A percentile compares a stretch with the other conserved stretches of the same genome.
phyloP scores from a whole-genome alignment of 1,140 invertebrate genomes.

The Caenorhabditis latens region DNA sequence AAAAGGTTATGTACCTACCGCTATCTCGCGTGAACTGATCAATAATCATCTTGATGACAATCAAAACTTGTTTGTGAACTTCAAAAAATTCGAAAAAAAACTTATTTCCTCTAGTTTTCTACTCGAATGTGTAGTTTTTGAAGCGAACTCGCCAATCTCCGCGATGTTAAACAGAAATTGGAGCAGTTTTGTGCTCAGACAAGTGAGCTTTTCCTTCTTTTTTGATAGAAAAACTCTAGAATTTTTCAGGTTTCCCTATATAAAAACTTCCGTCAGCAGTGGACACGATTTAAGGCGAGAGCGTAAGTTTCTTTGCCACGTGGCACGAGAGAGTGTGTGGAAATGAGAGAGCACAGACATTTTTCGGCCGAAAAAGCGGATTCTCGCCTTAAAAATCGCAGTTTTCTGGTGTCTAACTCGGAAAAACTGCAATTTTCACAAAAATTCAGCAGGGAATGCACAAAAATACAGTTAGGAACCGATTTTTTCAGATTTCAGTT shows the following conservation, averaged over 20 bases:
- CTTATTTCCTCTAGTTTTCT: constrained; percentile 30
- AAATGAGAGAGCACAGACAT: too few relatives aligned
- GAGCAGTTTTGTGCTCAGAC: constrained; percentile 32
- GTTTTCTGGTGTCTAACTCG: too few relatives aligned
- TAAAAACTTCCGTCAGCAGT: constrained; percentile 30
- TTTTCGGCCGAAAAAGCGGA: too few relatives aligned
- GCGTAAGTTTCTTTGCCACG: not conserved
- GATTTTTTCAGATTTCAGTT: too few relatives aligned
- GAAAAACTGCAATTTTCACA: too few relatives aligned
- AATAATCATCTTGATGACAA: not conserved
- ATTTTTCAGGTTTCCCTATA: constrained; percentile 11
- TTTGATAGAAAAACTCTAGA: not conserved
- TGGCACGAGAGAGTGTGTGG: too few relatives aligned
- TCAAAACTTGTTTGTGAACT: not conserved
- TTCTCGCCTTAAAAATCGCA: too few relatives aligned
- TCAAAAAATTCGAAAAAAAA: too few relatives aligned
- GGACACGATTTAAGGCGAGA: constrained; percentile 18
- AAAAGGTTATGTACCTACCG: not conserved
- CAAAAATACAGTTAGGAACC: too few relatives aligned
- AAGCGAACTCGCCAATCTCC: not conserved
- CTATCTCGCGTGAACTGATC: constrained; percentile 16
- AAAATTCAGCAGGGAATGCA: too few relatives aligned
- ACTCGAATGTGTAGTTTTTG: not conserved
- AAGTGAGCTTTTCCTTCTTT: not conserved
- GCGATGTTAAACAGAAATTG: constrained; percentile 34